Percentiles rank a stretch among this genome's conserved stretches.
phyloP scores from a whole-genome alignment of 1,140 invertebrate genomes.

The Lordiphosa mommai region DNA sequence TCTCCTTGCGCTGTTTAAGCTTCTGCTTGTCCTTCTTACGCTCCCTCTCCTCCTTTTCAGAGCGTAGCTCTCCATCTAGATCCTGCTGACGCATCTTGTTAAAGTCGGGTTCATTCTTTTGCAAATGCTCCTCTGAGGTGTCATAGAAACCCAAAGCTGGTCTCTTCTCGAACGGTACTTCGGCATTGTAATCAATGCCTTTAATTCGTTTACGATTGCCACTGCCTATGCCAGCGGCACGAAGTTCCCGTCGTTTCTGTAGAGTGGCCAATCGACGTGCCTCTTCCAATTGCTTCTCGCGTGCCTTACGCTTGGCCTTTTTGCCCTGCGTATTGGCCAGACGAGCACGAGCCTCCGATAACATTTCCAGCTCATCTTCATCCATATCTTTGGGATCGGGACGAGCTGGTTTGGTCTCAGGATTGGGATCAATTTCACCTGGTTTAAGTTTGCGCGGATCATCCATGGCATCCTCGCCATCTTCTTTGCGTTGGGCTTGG shows the following conservation, averaged over 20 bases:
- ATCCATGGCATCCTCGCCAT: constrained; percentile 93
- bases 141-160: constrained; percentile 96
- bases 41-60: constrained; percentile 94
- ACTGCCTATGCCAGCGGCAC: constrained; percentile 96
- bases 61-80: constrained; percentile 93
- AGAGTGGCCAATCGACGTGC: constrained; percentile 96
- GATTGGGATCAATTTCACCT: constrained; percentile 99
- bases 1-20: constrained; percentile 96
- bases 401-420: constrained; percentile 99
- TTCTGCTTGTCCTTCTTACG: constrained; percentile 95
- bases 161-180: constrained; percentile 98
- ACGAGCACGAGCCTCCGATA: constrained; percentile 98
- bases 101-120: constrained; percentile 94
- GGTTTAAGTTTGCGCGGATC: constrained; percentile 98
- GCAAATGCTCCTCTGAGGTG: constrained; percentile 92
- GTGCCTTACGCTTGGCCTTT: constrained; percentile 98
- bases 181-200: constrained; percentile 98
- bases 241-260: constrained; percentile 96
- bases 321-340: constrained; percentile 99
- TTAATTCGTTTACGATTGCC: constrained; percentile 75
- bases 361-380: constrained; percentile 99
- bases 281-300: constrained; percentile 99
- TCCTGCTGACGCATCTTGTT: constrained; percentile 94
- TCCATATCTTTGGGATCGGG: constrained; percentile 99
- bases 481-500: constrained; percentile 98